Conservation (phyloP, 2,797 vertebrate species). For the Sebastes jordani region DNA sequence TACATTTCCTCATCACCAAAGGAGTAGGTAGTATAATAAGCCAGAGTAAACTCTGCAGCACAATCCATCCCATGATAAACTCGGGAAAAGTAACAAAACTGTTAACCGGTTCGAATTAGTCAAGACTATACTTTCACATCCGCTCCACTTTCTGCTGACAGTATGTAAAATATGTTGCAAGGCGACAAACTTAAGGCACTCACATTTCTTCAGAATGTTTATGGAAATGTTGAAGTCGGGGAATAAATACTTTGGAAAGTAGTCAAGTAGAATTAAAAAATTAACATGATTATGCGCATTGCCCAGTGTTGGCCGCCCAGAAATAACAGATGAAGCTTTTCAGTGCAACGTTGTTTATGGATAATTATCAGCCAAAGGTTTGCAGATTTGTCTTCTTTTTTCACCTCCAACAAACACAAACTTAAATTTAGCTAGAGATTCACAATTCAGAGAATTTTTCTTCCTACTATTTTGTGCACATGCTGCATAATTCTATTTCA, state of each 20-base stretch:
- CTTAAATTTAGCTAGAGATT: background rate
- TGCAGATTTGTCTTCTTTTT: conserved; percentile 3
- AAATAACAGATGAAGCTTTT: conserved; percentile 6
- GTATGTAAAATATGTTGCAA: background rate
- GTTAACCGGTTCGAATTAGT: background rate
- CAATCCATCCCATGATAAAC: background rate
- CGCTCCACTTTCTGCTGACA: background rate
- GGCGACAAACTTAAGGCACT: background rate
- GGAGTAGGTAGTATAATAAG: conserved; percentile 27
- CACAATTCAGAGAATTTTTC: background rate
- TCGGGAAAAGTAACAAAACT: background rate
- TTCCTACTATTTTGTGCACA: background rate
- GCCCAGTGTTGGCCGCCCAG: background rate
- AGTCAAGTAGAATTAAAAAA: background rate
- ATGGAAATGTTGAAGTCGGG: background rate
- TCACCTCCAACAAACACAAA: background rate
- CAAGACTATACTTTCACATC: background rate
- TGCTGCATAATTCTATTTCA: background rate
- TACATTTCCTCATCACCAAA: conserved; percentile 43
- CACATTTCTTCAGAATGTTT: background rate
- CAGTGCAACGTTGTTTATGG: background rate
- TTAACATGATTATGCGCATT: background rate
- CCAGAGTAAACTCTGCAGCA: conserved; percentile 13
- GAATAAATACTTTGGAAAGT: background rate
- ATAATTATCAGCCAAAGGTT: conserved; percentile 14